These are phyloP conservation scores for Eubasilissa regina DNA, from an alignment of 1,140 invertebrate genomes.

Conservation along the genomic window DNA sequence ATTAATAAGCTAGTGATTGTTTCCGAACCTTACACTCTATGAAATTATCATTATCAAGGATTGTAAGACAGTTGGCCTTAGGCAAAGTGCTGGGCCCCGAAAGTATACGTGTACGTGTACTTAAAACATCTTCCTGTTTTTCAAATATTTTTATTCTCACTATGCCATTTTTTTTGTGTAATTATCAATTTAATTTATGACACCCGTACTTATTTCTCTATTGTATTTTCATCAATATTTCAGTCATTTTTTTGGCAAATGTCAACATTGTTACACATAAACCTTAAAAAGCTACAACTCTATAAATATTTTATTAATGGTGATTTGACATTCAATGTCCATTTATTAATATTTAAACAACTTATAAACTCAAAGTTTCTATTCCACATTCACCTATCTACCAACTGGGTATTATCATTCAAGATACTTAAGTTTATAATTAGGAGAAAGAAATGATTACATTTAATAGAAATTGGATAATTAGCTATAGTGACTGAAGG, in stretches of 20 bases:
- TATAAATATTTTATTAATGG: slow-evolving; percentile 40
- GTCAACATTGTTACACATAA: slow-evolving; percentile 42
- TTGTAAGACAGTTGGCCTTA: background rate
- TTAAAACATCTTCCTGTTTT: too few species aligned
- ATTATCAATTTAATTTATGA: slow-evolving; percentile 30
- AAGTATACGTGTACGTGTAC: too few species aligned
- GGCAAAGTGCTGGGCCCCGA: too few species aligned
- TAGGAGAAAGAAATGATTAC: too few species aligned
- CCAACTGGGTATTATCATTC: too few species aligned
- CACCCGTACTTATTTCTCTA: slow-evolving; percentile 30
- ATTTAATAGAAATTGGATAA: too few species aligned
- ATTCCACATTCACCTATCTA: too few species aligned
- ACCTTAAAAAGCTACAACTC: slow-evolving; percentile 33
- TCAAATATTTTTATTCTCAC: too few species aligned
- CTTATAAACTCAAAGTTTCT: slow-evolving; percentile 9
- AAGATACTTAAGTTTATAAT: too few species aligned
- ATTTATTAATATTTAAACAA: slow-evolving; percentile 18
- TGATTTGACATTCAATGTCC: slow-evolving; percentile 39
- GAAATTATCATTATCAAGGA: slow-evolving; percentile 34
- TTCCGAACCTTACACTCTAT: slow-evolving; percentile 41
- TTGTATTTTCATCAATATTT: slow-evolving; percentile 43
- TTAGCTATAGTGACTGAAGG: too few species aligned
- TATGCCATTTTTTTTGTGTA: background rate
- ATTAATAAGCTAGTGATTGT: slow-evolving; percentile 47
- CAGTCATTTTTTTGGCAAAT: slow-evolving; percentile 45